Percentiles rank a stretch among this genome's conserved stretches.
phyloP scores from a whole-genome alignment of 2,113 vertebrate genomes.

The Halichoeres trimaculatus region DNA sequence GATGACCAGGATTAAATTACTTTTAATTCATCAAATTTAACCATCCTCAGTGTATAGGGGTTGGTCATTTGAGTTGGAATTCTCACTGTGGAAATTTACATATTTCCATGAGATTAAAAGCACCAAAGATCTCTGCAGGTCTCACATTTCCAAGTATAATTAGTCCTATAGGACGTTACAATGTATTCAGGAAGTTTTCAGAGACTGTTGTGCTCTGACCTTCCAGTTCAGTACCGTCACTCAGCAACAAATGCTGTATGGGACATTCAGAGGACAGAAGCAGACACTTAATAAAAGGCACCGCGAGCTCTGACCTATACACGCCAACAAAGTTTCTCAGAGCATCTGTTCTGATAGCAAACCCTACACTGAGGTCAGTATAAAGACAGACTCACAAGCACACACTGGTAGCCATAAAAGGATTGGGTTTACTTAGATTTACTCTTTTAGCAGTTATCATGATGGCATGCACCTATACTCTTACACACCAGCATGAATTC shows the following conservation, averaged over 20 bases:
- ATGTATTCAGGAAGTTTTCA: slow-evolving; percentile 45
- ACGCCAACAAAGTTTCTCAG: slow-evolving; percentile 42
- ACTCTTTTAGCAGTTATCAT: slow-evolving; percentile 1
- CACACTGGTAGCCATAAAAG: background rate
- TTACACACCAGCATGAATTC: slow-evolving; percentile 13
- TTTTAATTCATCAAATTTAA: background rate
- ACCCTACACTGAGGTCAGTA: slow-evolving; percentile 39
- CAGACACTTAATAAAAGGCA: slow-evolving; percentile 64
- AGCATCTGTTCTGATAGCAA: slow-evolving; percentile 68
- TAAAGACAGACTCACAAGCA: slow-evolving; percentile 32
- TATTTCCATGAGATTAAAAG: slow-evolving; percentile 32
- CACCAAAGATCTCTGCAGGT: slow-evolving; percentile 11
- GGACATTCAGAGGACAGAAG: slow-evolving; percentile 57
- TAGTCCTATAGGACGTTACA: slow-evolving; percentile 15
- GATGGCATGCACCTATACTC: slow-evolving; percentile 4
- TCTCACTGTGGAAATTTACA: slow-evolving; percentile 12
- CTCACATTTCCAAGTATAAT: slow-evolving; percentile 55
- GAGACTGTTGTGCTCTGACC: slow-evolving; percentile 48
- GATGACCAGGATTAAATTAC: slow-evolving; percentile 7
- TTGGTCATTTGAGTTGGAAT: slow-evolving; percentile 15
- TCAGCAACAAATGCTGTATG: slow-evolving; percentile 50
- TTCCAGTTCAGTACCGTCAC: slow-evolving; percentile 53
- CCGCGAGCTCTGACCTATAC: slow-evolving; percentile 57
- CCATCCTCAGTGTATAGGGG: background rate
- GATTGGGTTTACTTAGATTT: slow-evolving; percentile 12